Percentiles rank a stretch among this genome's conserved stretches.
These are phyloP conservation scores for Noctilio leporinus DNA, from an alignment of 2,113 vertebrate genomes.

Conservation along the genomic window DNA sequence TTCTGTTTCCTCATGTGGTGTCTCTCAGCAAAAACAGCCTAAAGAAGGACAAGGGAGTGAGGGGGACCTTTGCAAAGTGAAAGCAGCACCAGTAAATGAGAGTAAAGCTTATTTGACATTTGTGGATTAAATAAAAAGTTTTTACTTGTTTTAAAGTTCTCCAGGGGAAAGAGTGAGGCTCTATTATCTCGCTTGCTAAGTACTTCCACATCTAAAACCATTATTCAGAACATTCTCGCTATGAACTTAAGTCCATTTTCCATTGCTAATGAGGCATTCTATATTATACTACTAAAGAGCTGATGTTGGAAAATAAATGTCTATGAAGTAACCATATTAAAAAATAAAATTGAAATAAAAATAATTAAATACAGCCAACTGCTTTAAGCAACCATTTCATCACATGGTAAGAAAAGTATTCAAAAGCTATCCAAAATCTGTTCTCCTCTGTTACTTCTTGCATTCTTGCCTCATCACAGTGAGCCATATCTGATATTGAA, in stretches of 20 bases:
- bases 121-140: conserved; percentile 24
- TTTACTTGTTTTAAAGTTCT: conserved; percentile 47
- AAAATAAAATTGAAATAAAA: conserved; percentile 71
- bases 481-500: not conserved
- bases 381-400: conserved; percentile 63
- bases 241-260: conserved; percentile 63
- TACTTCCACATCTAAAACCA: conserved; percentile 66
- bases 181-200: conserved; percentile 57
- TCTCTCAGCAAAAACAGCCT: not conserved
- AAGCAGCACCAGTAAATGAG: not conserved
- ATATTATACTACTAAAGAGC: conserved; percentile 59
- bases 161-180: conserved; percentile 17
- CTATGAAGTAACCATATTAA: conserved; percentile 69
- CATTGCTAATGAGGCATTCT: conserved; percentile 71
- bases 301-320: conserved; percentile 70
- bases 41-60: not conserved
- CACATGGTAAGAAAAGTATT: conserved; percentile 60
- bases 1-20: not conserved
- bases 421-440: conserved; percentile 52
- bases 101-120: not conserved
- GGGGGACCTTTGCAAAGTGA: not conserved
- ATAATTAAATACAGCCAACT: conserved; percentile 67
- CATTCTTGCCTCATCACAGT: conserved; percentile 33
- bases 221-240: conserved; percentile 69
- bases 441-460: conserved; percentile 53